Base-by-base conservation (phyloP, 2,888 invertebrate species). In the Parelbella ahira region DNA sequence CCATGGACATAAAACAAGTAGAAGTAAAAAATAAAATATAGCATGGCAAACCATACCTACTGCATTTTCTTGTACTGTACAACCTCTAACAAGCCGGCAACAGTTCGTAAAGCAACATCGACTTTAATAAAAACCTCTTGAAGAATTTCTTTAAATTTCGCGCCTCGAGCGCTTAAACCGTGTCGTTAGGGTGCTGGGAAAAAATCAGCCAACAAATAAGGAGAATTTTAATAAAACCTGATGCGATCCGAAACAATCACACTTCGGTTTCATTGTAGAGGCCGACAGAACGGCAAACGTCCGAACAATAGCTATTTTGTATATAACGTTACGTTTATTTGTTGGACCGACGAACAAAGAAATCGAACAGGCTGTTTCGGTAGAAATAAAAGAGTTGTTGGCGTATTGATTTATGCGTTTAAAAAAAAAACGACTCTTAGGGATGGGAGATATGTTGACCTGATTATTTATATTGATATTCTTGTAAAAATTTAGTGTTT, bases 221-320 rank as follows among this genome's bases (percentile, higher is more conserved):
- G 63, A 63, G 71, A 71, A 74, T 75, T 75, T 75, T 74, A 73
- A 71, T 75, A 77, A 77, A 78, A 76, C 58, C 56, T 61, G 69
- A 69, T 63, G 66, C 60, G 73, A 67, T 66, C 69, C 70, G 66
- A 67, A 67, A 78, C 73, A 64, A 65, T 70, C 68, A 76, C 65
- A 56, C 61, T 60, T 67, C 59, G 64, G 60, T 64, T 69, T 70
- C 68, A 68, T 70, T 68, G 68, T 67, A 61, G n/a, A 56, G 51
- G 58, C 15, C 53, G 63, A 64, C 68, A 68, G 68, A 68, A 66
- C 59, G 68, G 66, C 61, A 58, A 56, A 58, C 55, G 44, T 53
- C 53, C 51, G 56, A 62, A 74, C 72, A 73, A 69, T 63, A 61
- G 60, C 34, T 30, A 29, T 38, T 45, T 41, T 20, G 32, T 39